These are phyloP conservation scores for Nymphicus hollandicus DNA, from an alignment of 2,113 vertebrate species.

Conservation along the genomic window DNA sequence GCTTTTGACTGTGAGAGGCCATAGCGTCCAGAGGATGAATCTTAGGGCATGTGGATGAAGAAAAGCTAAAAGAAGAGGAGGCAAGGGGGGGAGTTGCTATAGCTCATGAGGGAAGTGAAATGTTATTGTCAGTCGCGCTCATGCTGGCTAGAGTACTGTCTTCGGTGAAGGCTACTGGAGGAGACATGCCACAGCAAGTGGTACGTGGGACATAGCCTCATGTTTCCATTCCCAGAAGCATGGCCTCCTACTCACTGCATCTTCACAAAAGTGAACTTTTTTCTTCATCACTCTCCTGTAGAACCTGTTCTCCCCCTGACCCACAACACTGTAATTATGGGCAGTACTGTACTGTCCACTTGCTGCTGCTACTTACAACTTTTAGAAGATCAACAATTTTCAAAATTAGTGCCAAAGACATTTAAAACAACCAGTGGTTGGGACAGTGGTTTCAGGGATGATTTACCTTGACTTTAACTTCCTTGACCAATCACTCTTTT, in stretches of 20 bases:
- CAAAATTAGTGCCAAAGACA: neutral
- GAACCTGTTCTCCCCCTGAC: neutral
- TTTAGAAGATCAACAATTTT: neutral
- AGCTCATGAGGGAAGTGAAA: neutral
- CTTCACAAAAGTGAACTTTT: neutral
- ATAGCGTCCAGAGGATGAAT: accelerated
- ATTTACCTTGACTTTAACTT: neutral
- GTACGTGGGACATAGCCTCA: accelerated
- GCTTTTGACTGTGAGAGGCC: accelerated
- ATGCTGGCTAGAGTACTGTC: neutral
- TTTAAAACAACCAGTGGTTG: neutral
- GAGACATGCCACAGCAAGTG: neutral
- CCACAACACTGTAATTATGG: neutral
- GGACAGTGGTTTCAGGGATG: neutral
- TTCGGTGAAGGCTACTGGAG: neutral
- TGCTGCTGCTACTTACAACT: neutral
- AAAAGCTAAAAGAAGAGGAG: neutral
- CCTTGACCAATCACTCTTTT: neutral
- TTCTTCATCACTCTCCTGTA: neutral
- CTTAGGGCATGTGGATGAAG: neutral
- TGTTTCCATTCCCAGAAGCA: neutral
- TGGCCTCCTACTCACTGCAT: neutral
- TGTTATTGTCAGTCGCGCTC: accelerated
- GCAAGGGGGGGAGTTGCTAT: neutral
- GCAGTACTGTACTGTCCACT: neutral